Evolutionary conservation across 2,797 vertebrate species (phyloP).

Genomic region (Hapalemur alaotrensis): DNA sequence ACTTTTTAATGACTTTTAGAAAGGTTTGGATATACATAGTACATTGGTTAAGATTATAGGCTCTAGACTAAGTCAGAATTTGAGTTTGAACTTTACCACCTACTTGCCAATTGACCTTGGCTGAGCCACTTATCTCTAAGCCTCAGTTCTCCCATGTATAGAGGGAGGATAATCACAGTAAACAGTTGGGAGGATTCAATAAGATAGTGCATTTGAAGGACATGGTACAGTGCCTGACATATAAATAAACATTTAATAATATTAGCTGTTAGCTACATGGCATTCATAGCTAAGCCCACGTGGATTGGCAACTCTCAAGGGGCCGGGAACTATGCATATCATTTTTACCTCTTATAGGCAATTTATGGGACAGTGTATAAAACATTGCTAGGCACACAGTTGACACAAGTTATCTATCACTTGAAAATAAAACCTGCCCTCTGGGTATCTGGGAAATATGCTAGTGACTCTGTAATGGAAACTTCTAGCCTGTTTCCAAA

Average conservation of each 20-base stretch:
- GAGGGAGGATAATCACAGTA: background rate
- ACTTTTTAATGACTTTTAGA: background rate
- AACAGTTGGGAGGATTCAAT: conserved; percentile 27
- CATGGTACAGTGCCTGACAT: background rate
- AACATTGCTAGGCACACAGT: background rate
- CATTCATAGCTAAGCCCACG: background rate
- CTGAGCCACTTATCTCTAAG: background rate
- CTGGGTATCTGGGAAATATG: conserved; percentile 47
- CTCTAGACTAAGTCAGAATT: background rate
- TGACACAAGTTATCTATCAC: conserved; percentile 4
- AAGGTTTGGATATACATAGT: background rate
- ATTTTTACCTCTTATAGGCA: background rate
- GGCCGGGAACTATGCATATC: background rate
- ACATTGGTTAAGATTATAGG: background rate
- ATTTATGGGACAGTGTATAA: background rate
- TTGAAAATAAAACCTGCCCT: conserved; percentile 58
- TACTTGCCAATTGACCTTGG: conserved; percentile 1
- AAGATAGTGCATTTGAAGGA: background rate
- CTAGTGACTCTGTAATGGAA: conserved; percentile 57
- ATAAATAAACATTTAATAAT: conserved; percentile 23
- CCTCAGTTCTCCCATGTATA: conserved; percentile 3
- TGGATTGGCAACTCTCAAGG: background rate
- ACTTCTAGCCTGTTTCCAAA: conserved; percentile 63
- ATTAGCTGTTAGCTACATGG: background rate
- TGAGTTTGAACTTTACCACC: background rate